phyloP scores from a whole-genome alignment of 2,797 vertebrate genomes.

The Lemur catta region DNA sequence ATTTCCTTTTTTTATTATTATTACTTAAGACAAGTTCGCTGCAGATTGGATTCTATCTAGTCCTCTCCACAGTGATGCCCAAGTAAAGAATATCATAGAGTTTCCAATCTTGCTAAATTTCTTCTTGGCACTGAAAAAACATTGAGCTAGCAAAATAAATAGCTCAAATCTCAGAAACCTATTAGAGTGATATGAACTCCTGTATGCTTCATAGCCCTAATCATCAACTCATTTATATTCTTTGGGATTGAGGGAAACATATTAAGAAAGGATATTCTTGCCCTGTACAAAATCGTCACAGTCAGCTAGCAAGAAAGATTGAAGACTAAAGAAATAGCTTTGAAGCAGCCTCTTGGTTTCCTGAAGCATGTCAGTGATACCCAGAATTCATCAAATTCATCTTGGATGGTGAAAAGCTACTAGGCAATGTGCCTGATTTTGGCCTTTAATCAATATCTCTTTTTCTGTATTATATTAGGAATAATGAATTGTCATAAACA shows the following conservation, averaged over 20 bases:
- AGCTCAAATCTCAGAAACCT: slow-evolving; percentile 67
- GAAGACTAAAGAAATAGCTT: slow-evolving; percentile 62
- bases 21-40: slow-evolving; percentile 49
- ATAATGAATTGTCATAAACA: slow-evolving; percentile 61
- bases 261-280: slow-evolving; percentile 60
- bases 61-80: neutral
- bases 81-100: slow-evolving; percentile 18
- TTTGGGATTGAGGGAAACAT: slow-evolving; percentile 46
- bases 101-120: slow-evolving; percentile 55
- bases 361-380: slow-evolving; percentile 49
- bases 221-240: slow-evolving; percentile 68
- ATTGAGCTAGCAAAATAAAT: slow-evolving; percentile 63
- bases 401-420: slow-evolving; percentile 31
- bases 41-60: slow-evolving; percentile 7
- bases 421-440: neutral
- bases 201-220: slow-evolving; percentile 55
- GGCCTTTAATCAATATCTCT: slow-evolving; percentile 40
- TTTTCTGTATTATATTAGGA: slow-evolving; percentile 45
- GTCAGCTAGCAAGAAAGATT: slow-evolving; percentile 58
- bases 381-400: slow-evolving; percentile 67
- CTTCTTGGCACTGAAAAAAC: slow-evolving; percentile 44
- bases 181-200: slow-evolving; percentile 54
- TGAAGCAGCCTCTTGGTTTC: slow-evolving; percentile 60
- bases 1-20: slow-evolving; percentile 33
- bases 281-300: slow-evolving; percentile 55